Base-by-base conservation (phyloP, 1,140 invertebrate genomes). In the Caenorhabditis elegans region DNA sequence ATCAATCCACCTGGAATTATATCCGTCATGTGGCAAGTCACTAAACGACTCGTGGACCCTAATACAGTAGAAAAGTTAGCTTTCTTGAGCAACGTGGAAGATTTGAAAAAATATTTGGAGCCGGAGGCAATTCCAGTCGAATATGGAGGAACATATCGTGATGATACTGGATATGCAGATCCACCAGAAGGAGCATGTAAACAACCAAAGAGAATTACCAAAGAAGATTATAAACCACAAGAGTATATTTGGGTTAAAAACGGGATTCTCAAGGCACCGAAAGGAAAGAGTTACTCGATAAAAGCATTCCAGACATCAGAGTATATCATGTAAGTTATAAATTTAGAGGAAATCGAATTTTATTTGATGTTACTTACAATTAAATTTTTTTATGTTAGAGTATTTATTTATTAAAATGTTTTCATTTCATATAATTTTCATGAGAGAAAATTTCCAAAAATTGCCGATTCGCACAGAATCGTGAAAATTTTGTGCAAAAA, bases 1-100 rank as follows among this genome's bases (percentile, higher is more conserved):
- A 70, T 85, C 39, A 85, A 85, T 39, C 83, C 84, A n/a, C 84
- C 84, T 31, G 84, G 84, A 28, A 76, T 85, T 24, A 76, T 85
- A 11, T 79, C 75, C 6, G 46, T 85, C 4, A 82, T 85, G 79
- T 85, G 84, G 84, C 70, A 85, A 49, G 60, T 83, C 39, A 53
- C 84, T n/a, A 85, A 85, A 43, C 70, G 75, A 17, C 83, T 85
- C 31, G 70, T 85, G 15, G 84, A 85, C 49, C 28, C 76, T 3
- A 48, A 65, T 15, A 84, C 84, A 0, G 70, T 51, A 19, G 70
- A 70, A 22, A 79, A 79, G 24, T 28, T 85, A 1, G 78, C 76
- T 6, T 84, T 85, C n/a, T 36, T 85, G 19, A 36, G 28, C 17
- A 77, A 76, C 39, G 51, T 60, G 13, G 83, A 85, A 47, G 83